Base-by-base conservation (phyloP, 2,113 vertebrate species). In the Corynorhinus townsendii region DNA sequence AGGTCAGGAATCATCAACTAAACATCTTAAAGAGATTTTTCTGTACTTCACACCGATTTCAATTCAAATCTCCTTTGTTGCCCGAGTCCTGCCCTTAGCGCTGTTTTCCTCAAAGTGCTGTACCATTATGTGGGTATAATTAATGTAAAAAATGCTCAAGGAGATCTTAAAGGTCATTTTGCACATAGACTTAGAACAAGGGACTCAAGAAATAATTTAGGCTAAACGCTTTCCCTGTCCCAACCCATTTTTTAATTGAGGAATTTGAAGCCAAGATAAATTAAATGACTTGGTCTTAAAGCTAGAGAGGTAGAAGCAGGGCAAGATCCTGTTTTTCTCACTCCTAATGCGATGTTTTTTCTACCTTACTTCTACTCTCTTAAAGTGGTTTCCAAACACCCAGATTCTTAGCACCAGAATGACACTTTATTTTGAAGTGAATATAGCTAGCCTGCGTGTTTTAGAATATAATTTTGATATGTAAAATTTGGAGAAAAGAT, bases 391-490 rank as follows among this genome's bases (percentile, higher is more conserved):
- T 95, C 22, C 12, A 80, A 86, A 66, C 11, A 45, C 11, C 19
- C 77, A 17, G 28, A 40, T 86, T 79, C 68, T 86, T 69, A 89
- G 45, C 54, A 83, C 54, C 47, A 22, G 30, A 91, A 68, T 73
- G 33, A 20, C 16, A 76, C n/a, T 96, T 93, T 47, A 64, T 72
- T 94, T 96, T 71, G 81, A 90, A 93, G 66, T 90, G 76, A 93
- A 59, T 84, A 84, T 81, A n/a, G 28, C 33, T 85, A 89, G 6
- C 16, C 52, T 68, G 19, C 33, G 49, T 95, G 69, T 89, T 92
- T 93, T 91, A 93, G 86, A 95, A 92, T 87, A 72, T 86, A 89
- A 86, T 92, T 96, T 95, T 94, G 86, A 69, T 84, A 45, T 47
- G n/a, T 94, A 90, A 90, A 95, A 88, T 96, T 86, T 96, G 40